Percentiles rank a stretch among this genome's conserved stretches.
Evolutionary conservation across 2,113 vertebrate genomes (phyloP).

Genomic region (Ochotona curzoniae): DNA sequence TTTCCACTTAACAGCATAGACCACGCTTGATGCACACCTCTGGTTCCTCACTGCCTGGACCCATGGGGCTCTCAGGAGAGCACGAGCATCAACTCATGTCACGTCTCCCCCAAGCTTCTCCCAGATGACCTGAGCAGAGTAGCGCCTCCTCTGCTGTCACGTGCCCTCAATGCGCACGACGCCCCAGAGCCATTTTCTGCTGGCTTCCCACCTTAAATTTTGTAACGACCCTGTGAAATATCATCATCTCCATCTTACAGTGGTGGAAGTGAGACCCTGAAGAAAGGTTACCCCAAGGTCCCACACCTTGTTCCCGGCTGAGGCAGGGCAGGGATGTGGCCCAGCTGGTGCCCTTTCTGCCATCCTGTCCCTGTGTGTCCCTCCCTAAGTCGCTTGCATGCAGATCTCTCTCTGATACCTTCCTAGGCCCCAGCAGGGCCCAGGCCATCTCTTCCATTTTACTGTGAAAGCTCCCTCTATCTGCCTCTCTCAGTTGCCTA

Average conservation of each 20-base stretch:
- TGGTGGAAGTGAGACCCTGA: not conserved
- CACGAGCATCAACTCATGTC: not conserved
- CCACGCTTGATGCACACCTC: not conserved
- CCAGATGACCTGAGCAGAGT: not conserved
- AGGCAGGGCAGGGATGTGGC: not conserved
- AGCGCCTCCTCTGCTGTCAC: not conserved
- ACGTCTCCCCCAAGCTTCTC: not conserved
- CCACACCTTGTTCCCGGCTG: not conserved
- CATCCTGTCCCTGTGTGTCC: not conserved
- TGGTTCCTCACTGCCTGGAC: not conserved
- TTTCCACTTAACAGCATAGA: not conserved
- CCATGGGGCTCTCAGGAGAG: not conserved
- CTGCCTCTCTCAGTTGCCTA: slow-evolving; percentile 25
- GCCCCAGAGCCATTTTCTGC: not conserved
- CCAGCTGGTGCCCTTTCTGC: not conserved
- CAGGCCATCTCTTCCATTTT: not conserved
- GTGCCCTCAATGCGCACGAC: not conserved
- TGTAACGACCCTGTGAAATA: not conserved
- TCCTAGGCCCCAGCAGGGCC: not conserved
- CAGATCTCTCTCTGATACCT: not conserved
- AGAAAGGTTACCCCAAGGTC: not conserved
- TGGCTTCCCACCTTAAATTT: not conserved
- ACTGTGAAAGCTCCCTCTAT: not conserved
- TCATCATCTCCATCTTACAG: not conserved
- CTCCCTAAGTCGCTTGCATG: not conserved